These are phyloP conservation scores for Scolanthus callimorphus DNA, from an alignment of 92 coral and sea anemone species.

Conservation along the genomic window DNA sequence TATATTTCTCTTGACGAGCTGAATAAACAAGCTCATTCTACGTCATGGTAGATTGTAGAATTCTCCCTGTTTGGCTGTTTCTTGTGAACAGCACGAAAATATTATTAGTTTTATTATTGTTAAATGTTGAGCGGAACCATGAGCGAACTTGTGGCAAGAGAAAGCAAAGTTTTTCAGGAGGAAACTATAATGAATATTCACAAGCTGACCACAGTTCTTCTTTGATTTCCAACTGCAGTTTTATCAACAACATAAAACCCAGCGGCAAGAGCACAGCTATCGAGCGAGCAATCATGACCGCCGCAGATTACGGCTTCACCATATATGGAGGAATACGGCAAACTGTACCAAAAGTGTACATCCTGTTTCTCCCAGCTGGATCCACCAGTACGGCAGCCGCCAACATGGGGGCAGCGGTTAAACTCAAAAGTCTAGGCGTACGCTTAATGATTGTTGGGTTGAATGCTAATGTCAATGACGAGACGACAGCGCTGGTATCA, in stretches of 20 bases:
- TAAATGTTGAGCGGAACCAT: no score
- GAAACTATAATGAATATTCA: neutral
- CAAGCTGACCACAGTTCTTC: neutral
- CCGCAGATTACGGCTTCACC: conserved; percentile 59
- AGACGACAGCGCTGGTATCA: conserved; percentile 38
- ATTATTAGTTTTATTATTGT: no score
- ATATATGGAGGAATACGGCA: conserved; percentile 89
- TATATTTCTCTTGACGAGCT: no score
- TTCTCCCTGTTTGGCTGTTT: no score
- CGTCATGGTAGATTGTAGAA: no score
- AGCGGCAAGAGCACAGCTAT: conserved; percentile 30
- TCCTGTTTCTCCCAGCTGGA: conserved; percentile 49
- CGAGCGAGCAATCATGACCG: conserved; percentile 49
- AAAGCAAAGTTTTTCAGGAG: no score
- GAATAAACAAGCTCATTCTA: no score
- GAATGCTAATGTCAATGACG: conserved; percentile 26
- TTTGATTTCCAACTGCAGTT: neutral
- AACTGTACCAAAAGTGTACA: conserved; percentile 54
- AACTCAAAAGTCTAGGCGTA: conserved; percentile 75
- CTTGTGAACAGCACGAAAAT: no score
- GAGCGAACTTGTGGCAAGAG: no score
- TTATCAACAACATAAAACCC: conserved; percentile 17
- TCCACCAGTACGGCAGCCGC: neutral
- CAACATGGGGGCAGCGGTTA: conserved; percentile 33
- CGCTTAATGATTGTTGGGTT: conserved; percentile 62